Evolutionary conservation across 2,797 vertebrate genomes (phyloP), one percentile per base, ranked within the genome.

Genomic region (Chloroceryle inda): DNA sequence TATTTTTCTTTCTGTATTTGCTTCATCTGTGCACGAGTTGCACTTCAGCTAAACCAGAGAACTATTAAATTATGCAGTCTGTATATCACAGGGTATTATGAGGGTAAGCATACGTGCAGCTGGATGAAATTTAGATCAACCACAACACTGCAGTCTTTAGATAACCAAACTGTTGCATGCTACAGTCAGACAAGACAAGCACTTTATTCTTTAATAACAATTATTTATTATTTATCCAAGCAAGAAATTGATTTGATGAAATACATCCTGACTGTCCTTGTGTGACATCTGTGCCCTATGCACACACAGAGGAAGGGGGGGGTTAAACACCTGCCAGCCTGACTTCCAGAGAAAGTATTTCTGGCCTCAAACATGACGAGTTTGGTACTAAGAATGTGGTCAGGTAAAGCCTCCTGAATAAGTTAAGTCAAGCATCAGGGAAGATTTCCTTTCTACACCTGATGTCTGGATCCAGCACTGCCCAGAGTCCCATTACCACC

Each of bases 211-310:
- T 24, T 22, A 73, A 10, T 27, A 56, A 61, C 45, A 52, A 33
- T 33, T 56, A 56, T 56, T 56, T 56, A 21, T 56, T 56, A 56
- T 56, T 33, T 6, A 9, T 26, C 9, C 37, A 61, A 29, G 26
- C 17, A 16, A 74, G 40, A 64, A 45, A 63, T 0, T 4, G 14
- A 45, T 78, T 73, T 33, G 21, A 89, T 47, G 9, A 69, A 61
- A 55, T 44, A 58, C 4, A 33, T 8, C 11, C 23, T 0, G 0
- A 22, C 10, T 52, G 22, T 29, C 35, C 17, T 31, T 47, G 40
- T 35, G 45, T 38, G 50, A 77, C 52, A 82, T 23, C 45, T 67
- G 52, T 33, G 37, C 31, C 67, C 52, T 42, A 45, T 9, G 42
- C 35, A 55, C 9, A 29, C 38, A 31, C 13, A 29, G 37, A 37